Conservation (phyloP, 2,113 vertebrate species). For the Rhea americana region DNA sequence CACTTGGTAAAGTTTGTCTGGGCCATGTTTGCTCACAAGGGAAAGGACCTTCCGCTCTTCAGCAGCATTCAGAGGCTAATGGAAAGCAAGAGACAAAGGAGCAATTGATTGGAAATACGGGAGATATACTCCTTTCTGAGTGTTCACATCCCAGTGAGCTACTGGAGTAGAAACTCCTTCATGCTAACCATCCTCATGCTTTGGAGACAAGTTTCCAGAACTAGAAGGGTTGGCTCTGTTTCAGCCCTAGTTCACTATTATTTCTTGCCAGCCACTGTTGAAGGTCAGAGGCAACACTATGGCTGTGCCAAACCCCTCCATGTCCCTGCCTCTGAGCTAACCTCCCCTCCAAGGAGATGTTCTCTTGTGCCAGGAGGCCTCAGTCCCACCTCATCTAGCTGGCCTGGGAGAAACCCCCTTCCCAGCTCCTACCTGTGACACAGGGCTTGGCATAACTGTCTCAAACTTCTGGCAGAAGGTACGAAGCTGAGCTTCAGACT, state of each 20-base stretch:
- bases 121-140: not conserved
- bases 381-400: not conserved
- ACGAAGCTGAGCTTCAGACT: conserved; percentile 70
- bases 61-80: conserved; percentile 82
- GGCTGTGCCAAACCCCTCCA: not conserved
- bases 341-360: not conserved
- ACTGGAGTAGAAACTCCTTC: not conserved
- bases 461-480: conserved; percentile 80
- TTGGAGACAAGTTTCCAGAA: not conserved
- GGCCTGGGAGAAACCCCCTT: too few relatives aligned
- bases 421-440: conserved; percentile 76
- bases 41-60: conserved; percentile 81
- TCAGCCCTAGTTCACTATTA: not conserved
- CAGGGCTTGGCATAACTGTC: conserved; percentile 75
- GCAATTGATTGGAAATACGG: not conserved
- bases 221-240: not conserved
- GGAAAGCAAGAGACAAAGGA: not conserved
- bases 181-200: not conserved
- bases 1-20: conserved; percentile 89
- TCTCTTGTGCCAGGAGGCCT: not conserved
- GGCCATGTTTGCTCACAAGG: conserved; percentile 81
- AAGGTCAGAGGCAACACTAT: not conserved
- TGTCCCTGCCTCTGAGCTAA: not conserved
- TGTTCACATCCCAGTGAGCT: not conserved
- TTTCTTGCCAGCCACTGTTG: not conserved